Conservation (phyloP, 2,797 vertebrate species). For the Rhinophrynus dorsalis region DNA sequence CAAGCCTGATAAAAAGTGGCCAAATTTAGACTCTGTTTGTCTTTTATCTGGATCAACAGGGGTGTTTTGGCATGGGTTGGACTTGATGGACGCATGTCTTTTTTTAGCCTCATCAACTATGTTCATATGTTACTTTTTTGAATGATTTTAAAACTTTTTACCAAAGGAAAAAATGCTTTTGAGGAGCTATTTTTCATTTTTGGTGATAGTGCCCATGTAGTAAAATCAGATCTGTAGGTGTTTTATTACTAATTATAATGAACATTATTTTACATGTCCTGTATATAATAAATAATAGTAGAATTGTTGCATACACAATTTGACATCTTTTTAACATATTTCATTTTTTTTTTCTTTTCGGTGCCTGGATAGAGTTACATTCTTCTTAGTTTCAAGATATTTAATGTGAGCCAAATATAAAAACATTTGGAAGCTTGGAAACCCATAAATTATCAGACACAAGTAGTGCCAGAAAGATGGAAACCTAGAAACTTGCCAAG, state of each 20-base stretch:
- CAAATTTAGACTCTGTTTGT: too few species aligned
- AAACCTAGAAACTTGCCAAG: constrained; percentile 71
- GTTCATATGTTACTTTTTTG: too few species aligned
- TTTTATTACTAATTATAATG: constrained; percentile 10
- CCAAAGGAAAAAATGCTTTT: too few species aligned
- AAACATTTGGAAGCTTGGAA: constrained; percentile 81
- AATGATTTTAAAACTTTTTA: too few species aligned
- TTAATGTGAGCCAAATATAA: constrained; percentile 75
- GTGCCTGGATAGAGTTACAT: constrained; percentile 65
- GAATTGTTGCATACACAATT: not conserved
- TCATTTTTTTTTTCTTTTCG: constrained; percentile 54
- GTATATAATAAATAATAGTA: not conserved
- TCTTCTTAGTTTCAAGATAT: constrained; percentile 66
- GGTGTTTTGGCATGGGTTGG: too few species aligned
- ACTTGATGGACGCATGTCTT: too few species aligned
- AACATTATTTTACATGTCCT: not conserved
- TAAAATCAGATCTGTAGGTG: too few species aligned
- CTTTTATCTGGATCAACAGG: too few species aligned
- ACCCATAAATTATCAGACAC: constrained; percentile 80
- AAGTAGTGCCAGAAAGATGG: constrained; percentile 73
- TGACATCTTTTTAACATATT: constrained; percentile 59
- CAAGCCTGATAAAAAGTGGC: too few species aligned
- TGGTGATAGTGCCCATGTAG: too few species aligned
- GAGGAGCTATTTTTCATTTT: too few species aligned
- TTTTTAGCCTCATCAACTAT: too few species aligned